Percentiles rank a stretch among this genome's conserved stretches.
These are phyloP conservation scores for Nematostella vectensis DNA, from an alignment of 92 coral and sea anemone genomes.

Conservation along the genomic window DNA sequence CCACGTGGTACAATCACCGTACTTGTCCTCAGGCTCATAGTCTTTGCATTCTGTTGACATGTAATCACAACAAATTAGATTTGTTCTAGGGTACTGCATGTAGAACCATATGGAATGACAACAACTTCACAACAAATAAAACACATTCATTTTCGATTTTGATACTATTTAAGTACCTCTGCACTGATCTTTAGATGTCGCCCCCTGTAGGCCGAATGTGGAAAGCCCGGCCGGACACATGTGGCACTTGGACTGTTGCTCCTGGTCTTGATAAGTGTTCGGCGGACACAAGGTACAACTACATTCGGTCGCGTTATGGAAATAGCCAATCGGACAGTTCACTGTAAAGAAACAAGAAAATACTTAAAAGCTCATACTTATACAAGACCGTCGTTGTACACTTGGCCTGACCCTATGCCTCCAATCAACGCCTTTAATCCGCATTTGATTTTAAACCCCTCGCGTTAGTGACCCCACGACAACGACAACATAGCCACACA, in stretches of 20 bases:
- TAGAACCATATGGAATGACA: too few relatives aligned
- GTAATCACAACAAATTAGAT: neutral
- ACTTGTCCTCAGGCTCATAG: neutral
- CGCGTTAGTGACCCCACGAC: too few relatives aligned
- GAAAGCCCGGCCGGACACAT: slow-evolving; percentile 12
- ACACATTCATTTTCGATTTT: too few relatives aligned
- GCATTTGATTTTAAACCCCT: too few relatives aligned
- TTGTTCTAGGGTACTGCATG: too few relatives aligned
- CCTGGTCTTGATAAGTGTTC: slow-evolving; percentile 22
- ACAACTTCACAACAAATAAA: too few relatives aligned
- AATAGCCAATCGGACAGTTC: slow-evolving; percentile 27
- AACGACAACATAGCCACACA: too few relatives aligned
- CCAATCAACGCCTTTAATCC: too few relatives aligned
- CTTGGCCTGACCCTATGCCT: neutral
- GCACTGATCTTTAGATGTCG: slow-evolving; percentile 10
- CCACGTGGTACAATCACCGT: slow-evolving; percentile 12
- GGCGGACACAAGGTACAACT: slow-evolving; percentile 19
- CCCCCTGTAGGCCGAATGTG: slow-evolving; percentile 19
- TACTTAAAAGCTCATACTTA: too few relatives aligned
- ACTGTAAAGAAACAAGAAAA: slow-evolving; percentile 3
- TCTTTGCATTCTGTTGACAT: slow-evolving; percentile 16
- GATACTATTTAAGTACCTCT: too few relatives aligned
- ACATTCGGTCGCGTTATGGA: slow-evolving; percentile 10
- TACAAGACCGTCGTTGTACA: neutral
- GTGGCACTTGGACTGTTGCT: slow-evolving; percentile 9